Base-by-base conservation (phyloP, 2,888 invertebrate genomes). In the Drosophila austrosaltans region DNA sequence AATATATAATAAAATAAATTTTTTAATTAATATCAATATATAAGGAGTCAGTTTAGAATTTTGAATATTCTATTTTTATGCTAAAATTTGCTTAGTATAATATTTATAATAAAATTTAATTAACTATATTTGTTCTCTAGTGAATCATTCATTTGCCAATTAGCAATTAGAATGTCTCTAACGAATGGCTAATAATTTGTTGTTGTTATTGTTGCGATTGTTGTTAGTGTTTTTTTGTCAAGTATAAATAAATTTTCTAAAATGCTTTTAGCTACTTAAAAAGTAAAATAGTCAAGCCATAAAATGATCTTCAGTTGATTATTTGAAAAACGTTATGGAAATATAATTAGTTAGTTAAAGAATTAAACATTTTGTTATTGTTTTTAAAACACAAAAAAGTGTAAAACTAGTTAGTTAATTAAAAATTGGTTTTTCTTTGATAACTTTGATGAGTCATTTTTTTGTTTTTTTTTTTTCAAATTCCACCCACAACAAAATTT, bases 261-360 rank as follows among this genome's bases (percentile, higher is more conserved):
- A 48, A 48, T 48, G 44, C 8, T 20, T 20, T 36, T 57, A 20
- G 56, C 56, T 57, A 36, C 56, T 57, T 32, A 32, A 57, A 57
- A 30, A 28, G 4, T 28, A 3, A 28, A 28, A 28, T 28, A 3
- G 3, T 28, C 2, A 28, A 44, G 44, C 16, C 20, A 20, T 20
- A 44, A 44, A 44, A 6, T 44, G 16, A 16, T 44, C n/a, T 22
- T 1, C 20, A 20, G 16, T 16, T 16, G 6, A 16, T 16, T 16
- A 16, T 16, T 16, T 16, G 16, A 16, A n/a, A 16, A 16, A 42
- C n/a, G 6, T 2, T n/a, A 42, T 16, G 2, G n/a, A 16, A n/a
- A 42, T 42, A 5, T 16, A 42, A 28, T 28, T 28, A 28, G 28
- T 28, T 28, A 4, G 28, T 28, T 0, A 28, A 28, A 28, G 28